These are phyloP conservation scores for Onychomys arenicola DNA, from an alignment of 2,797 vertebrate genomes.

Conservation along the genomic window DNA sequence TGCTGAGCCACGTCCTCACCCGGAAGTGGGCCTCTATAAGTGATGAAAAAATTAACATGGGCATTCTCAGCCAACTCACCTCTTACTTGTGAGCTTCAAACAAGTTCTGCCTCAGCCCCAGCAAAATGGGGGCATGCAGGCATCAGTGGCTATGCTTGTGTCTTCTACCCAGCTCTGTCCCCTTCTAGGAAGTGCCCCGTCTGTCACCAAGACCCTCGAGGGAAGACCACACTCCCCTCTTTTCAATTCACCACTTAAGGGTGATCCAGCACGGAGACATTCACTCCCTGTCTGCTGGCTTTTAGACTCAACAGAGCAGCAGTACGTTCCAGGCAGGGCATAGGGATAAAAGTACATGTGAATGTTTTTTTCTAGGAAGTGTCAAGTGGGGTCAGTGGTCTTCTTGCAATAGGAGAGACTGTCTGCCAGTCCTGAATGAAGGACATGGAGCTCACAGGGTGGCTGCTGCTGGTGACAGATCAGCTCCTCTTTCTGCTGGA, in stretches of 20 bases:
- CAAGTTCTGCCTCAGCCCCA: background rate
- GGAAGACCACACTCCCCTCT: background rate
- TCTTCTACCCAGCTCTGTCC: background rate
- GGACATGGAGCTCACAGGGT: too few species aligned
- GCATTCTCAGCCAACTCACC: rapidly evolving
- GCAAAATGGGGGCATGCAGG: background rate
- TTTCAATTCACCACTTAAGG: background rate
- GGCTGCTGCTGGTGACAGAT: background rate
- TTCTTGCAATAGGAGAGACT: background rate
- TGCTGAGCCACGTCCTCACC: background rate
- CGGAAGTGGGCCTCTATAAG: background rate
- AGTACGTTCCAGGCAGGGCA: background rate
- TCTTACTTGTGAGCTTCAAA: background rate
- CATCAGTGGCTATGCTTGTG: rapidly evolving
- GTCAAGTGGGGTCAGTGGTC: too few species aligned
- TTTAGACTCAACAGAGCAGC: background rate
- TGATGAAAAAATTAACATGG: rapidly evolving
- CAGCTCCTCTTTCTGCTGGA: background rate
- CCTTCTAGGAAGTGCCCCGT: background rate
- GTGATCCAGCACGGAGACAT: background rate
- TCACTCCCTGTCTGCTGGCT: background rate
- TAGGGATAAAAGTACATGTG: background rate
- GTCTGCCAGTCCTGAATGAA: background rate
- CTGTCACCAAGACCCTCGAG: background rate
- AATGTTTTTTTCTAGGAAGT: background rate